Conservation (phyloP, 2,888 invertebrate genomes). For the Drosophila histrio region DNA sequence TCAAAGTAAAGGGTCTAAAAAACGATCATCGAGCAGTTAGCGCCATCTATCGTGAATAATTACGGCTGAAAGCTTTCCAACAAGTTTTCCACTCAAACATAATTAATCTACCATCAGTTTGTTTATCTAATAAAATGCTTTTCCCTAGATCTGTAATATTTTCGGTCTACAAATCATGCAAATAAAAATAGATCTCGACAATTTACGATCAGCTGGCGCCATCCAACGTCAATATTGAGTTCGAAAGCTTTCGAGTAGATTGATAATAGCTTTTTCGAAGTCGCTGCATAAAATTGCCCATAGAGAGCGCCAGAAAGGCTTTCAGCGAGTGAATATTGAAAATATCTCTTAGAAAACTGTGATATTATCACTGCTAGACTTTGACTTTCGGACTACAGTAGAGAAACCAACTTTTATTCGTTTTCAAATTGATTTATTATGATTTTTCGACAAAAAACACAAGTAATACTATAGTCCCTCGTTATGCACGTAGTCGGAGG, state of each 20-base stretch:
- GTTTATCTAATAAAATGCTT: not conserved
- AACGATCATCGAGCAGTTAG: conserved; percentile 2
- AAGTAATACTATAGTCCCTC: conserved; percentile 80
- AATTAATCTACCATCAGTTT: not conserved
- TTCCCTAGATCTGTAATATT: not conserved
- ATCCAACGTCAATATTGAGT: conserved; percentile 36
- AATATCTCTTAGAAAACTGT: not conserved
- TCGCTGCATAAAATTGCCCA: not conserved
- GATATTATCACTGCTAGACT: not conserved
- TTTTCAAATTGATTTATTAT: conserved; percentile 64
- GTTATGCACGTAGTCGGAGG: conserved; percentile 11
- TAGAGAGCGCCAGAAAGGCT: conserved; percentile 53
- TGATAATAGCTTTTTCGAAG: conserved; percentile 61
- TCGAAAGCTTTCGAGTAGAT: conserved; percentile 54
- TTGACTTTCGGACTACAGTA: not conserved
- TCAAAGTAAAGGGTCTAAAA: too few species aligned
- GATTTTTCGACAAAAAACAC: conserved; percentile 78
- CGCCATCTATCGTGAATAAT: not conserved
- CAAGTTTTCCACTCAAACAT: not conserved
- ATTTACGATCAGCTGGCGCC: conserved; percentile 50
- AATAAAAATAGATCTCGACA: not conserved
- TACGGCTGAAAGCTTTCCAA: not conserved
- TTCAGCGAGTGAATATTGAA: conserved; percentile 1
- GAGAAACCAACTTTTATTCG: conserved; percentile 4
- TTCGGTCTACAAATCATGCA: not conserved